Base-by-base conservation (phyloP, 2,888 invertebrate species). In the Tipula confusa region DNA sequence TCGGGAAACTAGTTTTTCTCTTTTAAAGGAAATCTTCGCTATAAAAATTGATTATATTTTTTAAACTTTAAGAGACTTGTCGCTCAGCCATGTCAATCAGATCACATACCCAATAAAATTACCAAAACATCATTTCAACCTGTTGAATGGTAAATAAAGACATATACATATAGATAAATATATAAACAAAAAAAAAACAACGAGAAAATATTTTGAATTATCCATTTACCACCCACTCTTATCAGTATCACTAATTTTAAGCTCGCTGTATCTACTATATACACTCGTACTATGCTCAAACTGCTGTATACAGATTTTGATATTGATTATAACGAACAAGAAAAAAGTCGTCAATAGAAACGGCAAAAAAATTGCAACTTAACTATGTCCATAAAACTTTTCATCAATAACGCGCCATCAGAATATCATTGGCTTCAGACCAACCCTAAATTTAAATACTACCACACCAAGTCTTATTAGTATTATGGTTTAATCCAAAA, bases 401-500 rank as follows among this genome's bases (percentile, higher is more conserved):
- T 24, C 64, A 64, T 64, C 64, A 24, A 64, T 24, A 18, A 24
- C n/a, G n/a, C n/a, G n/a, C n/a, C 64, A 64, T 11, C 18, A 64
- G 64, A 24, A 24, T 64, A 64, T 24, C 64, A 18, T 7, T 24
- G 24, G 64, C 64, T 24, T 64, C 64, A 18, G 7, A 64, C 64
- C 64, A 24, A 64, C 7, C 24, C 64, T 7, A 18, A 1, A 64
- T 64, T 64, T 64, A 64, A 9, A 64, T 24, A 64, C 24, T 24
- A 24, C 9, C 64, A 24, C 64, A 7, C 64, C 38, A 38, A 64
- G 24, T 64, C 9, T 18, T 13, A 11, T 64, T 64, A 7, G 18
- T 64, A 18, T 43, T 64, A n/a, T n/a, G n/a, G n/a, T n/a, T 64
- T 64, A 64, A 64, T 64, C 64, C 24, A 64, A 64, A 64, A 64